Percentiles rank a stretch among this genome's conserved stretches.
Evolutionary conservation across 2,113 vertebrate genomes (phyloP).

Genomic region (Datnioides undecimradiatus): DNA sequence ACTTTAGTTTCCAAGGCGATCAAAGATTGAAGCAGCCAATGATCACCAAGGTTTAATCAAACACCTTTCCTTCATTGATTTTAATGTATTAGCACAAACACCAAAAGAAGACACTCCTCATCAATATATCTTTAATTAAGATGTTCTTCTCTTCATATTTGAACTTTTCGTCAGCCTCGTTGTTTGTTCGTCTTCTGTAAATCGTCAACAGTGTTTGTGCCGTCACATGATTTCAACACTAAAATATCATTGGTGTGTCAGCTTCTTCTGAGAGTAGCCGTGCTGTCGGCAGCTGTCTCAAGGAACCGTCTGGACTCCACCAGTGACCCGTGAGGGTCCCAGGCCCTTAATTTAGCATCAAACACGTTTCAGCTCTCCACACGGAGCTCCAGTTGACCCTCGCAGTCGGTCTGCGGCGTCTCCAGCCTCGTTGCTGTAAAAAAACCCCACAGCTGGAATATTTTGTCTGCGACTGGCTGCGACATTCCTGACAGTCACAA

Average conservation of each 20-base stretch:
- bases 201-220: too few species aligned
- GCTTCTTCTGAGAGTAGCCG: slow-evolving; percentile 10
- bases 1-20: not conserved
- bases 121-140: too few species aligned
- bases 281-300: slow-evolving; percentile 47
- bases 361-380: too few species aligned
- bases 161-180: too few species aligned
- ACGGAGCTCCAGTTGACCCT: slow-evolving; percentile 4
- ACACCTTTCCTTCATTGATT: too few species aligned
- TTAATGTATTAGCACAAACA: too few species aligned
- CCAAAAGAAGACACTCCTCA: too few species aligned
- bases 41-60: too few species aligned
- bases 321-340: slow-evolving; percentile 38
- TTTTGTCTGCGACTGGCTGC: slow-evolving; percentile 52
- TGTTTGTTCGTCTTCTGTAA: too few species aligned
- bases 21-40: not conserved
- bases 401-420: not conserved
- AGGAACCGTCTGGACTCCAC: slow-evolving; percentile 19
- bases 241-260: too few species aligned
- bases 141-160: too few species aligned
- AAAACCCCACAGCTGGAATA: slow-evolving; percentile 22
- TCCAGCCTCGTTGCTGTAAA: slow-evolving; percentile 12
- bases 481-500: slow-evolving; percentile 66
- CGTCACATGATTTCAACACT: too few species aligned
- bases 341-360: slow-evolving; percentile 38